Percentiles rank a stretch among this genome's conserved stretches.
These are phyloP conservation scores for Rhamnusium bicolor DNA, from an alignment of 2,888 invertebrate genomes.

Conservation along the genomic window DNA sequence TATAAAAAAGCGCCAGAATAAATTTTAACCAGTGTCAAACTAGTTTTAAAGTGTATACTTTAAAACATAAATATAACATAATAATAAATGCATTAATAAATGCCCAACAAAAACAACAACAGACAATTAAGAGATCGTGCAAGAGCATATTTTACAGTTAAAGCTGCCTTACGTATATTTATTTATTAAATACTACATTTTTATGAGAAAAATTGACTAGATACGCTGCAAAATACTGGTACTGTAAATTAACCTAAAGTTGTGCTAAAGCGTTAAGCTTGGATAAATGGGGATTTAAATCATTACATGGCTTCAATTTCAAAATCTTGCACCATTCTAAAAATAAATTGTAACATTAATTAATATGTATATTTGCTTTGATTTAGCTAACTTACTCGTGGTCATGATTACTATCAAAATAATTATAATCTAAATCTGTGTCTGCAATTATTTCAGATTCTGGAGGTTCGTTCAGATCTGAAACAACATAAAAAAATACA, in stretches of 20 bases:
- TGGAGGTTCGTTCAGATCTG: constrained; percentile 61
- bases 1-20: background rate
- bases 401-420: constrained; percentile 60
- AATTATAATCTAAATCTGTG: constrained; percentile 65
- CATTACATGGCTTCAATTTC: constrained; percentile 65
- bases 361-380: constrained; percentile 21
- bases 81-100: constrained; percentile 22
- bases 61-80: background rate
- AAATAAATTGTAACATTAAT: constrained; percentile 48
- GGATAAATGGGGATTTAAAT: constrained; percentile 23
- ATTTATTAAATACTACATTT: constrained; percentile 21
- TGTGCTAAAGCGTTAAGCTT: constrained; percentile 44
- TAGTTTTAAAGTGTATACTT: background rate
- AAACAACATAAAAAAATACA: too few relatives aligned
- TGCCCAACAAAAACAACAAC: constrained; percentile 15
- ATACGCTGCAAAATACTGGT: constrained; percentile 41
- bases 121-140: constrained; percentile 22
- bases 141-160: constrained; percentile 25
- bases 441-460: constrained; percentile 64
- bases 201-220: constrained; percentile 49
- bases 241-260: constrained; percentile 39
- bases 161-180: constrained; percentile 28
- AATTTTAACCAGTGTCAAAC: too few relatives aligned
- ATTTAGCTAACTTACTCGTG: constrained; percentile 57
- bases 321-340: constrained; percentile 64